Percentiles rank a stretch among this genome's conserved stretches.
Conservation (phyloP, 2,888 invertebrate species). For the Habroteleia sp. region DNA sequence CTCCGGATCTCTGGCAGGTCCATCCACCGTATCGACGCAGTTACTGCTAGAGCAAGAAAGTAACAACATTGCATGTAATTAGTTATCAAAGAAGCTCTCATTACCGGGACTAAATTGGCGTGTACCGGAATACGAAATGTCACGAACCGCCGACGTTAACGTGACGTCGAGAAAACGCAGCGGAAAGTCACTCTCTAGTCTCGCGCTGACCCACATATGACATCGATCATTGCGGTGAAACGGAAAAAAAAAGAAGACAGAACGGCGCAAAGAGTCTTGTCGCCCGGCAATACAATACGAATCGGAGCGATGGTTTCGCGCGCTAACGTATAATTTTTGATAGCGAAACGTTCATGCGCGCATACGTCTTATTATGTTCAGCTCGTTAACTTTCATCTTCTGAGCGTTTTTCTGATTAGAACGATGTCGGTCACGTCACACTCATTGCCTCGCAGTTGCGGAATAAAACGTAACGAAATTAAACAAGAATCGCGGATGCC, state of each 20-base stretch:
- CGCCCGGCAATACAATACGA: slow-evolving; percentile 8
- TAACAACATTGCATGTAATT: slow-evolving; percentile 68
- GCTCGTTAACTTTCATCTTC: slow-evolving; percentile 58
- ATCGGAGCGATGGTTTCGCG: slow-evolving; percentile 19
- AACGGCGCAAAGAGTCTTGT: too few species aligned
- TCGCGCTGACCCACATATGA: slow-evolving; percentile 49
- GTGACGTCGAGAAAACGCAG: slow-evolving; percentile 38
- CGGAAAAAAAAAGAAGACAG: slow-evolving; percentile 4
- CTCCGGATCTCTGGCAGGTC: slow-evolving; percentile 80
- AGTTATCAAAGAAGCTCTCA: slow-evolving; percentile 64
- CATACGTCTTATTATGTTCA: slow-evolving; percentile 46
- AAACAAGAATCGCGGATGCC: not conserved
- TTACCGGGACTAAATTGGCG: slow-evolving; percentile 60
- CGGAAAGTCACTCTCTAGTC: slow-evolving; percentile 27
- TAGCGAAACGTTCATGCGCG: slow-evolving; percentile 46
- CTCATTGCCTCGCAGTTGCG: slow-evolving; percentile 6
- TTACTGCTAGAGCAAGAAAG: slow-evolving; percentile 72
- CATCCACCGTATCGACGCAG: slow-evolving; percentile 80
- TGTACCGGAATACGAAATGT: slow-evolving; percentile 58
- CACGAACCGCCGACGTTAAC: slow-evolving; percentile 26
- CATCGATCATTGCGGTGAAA: slow-evolving; percentile 21
- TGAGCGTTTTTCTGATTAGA: slow-evolving; percentile 52
- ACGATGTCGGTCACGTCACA: slow-evolving; percentile 52
- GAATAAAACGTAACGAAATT: slow-evolving; percentile 38
- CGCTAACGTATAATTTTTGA: slow-evolving; percentile 49